Evolutionary conservation across 1,140 invertebrate species (phyloP), one percentile per base, ranked within the genome.

Genomic region (Apolygus lucorum): DNA sequence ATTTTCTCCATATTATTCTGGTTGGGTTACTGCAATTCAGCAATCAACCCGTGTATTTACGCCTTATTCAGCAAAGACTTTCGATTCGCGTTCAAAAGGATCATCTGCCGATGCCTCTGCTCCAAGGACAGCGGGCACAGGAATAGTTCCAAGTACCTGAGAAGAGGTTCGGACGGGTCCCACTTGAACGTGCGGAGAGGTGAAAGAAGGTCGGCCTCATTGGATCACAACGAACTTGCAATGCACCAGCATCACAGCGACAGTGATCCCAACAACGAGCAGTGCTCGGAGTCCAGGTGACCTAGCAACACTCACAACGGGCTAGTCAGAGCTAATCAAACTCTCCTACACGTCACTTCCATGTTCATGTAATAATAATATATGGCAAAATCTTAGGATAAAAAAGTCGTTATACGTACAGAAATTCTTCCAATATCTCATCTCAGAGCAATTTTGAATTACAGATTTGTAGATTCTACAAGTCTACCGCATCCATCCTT

Each of bases 21-120:
- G 95, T 83, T 98, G 26, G 96, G 96, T 1, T 99, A 98, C 78
- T 93, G 93, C 78, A 98, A 98, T 79, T 95, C 91, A 13, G 93
- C 94, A 25, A 89, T 96, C 71, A 98, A 97, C 78, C 95, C 95
- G 0, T 86, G 91, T 74, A 92, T 94, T 72, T 97, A 96, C 77
- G 93, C 92, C 4, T 83, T 95, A 62, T 95, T 96, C 79, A 94
- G 91, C 74, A 91, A 92, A 78, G 92, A 95, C 78, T 97, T 96
- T 78, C 86, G 92, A 72, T 90, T 89, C 75, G 94, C 93, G 17
- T 96, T 96, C 83, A 92, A 93, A 79, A 86, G 87, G 74, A 95
- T 96, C 74, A 88, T 96, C 74, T 95, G 92, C 79, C 85, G 87
- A 72, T 92, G 89, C 75, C 84, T 91, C 73, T 92, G 89, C 78